Base-by-base conservation (phyloP, 92 coral and sea anemone species). In the Palythoa caribaeorum region DNA sequence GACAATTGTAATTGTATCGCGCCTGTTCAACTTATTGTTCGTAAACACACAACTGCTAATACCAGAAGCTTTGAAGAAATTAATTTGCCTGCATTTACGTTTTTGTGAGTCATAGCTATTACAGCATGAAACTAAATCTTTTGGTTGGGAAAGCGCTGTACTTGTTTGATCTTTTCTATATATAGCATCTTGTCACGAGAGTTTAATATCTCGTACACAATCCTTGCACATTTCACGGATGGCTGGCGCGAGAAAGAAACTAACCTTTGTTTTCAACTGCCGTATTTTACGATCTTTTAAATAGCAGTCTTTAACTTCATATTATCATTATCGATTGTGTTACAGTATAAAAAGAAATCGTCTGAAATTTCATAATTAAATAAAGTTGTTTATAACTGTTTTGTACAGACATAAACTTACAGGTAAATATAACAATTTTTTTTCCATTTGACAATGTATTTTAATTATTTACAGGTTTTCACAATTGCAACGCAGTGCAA, bases 151-250 rank as follows among this genome's bases (percentile, higher is more conserved):
- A 16, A 63, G 17, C 70, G 28, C 21, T 77, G 16, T 21, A 5
- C 28, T 28, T 28, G 16, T 37, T 37, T 2, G 15, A 73, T 9
- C 5, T 51, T 1, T 10, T 10, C 36, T 21, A 21, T 1, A 35
- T 7, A 20, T 7, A 53, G 62, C 52, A 6, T 16, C 4, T 8
- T 71, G 48, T 36, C 13, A 71, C 51, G 37, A 36, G 12, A 72
- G 37, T 69, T n/a, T 16, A 36, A n/a, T 35, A 36, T 38, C 2
- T 3, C n/a, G 36, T 17, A 47, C 35, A 28, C 9, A 1, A 5
- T 17, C 62, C 81, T 77, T 77, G 83, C 54, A 51, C 83, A 77
- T 77, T 77, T 77, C 83, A 78, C 68, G 83, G 83, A 54, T 78
- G 70, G 51, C 21, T 38, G 1, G 48, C 50, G 83, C 20, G 59